Evolutionary conservation across 2,888 invertebrate genomes (phyloP).

Genomic region (Clepsis dumicolana): DNA sequence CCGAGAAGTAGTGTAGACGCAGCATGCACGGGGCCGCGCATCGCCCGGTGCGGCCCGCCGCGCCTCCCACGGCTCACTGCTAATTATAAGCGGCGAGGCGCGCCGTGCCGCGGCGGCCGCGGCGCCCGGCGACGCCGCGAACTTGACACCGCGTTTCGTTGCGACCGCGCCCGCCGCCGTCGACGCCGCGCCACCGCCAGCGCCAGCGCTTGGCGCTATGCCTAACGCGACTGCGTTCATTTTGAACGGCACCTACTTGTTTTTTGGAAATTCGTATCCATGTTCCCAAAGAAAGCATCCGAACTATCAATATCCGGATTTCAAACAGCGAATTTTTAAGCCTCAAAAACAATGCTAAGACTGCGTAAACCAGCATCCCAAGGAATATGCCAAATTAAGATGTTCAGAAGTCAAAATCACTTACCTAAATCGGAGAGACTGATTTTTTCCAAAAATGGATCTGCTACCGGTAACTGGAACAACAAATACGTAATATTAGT

Average conservation of each 20-base stretch:
- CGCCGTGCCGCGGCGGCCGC: slow-evolving; percentile 48
- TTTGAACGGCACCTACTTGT: slow-evolving; percentile 15
- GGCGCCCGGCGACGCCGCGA: slow-evolving; percentile 50
- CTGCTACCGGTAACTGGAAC: slow-evolving; percentile 95
- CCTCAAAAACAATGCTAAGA: too few relatives aligned
- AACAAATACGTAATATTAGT: slow-evolving; percentile 55
- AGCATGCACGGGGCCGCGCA: slow-evolving; percentile 88
- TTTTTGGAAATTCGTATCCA: neutral
- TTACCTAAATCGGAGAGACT: slow-evolving; percentile 78
- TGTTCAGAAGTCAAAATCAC: slow-evolving; percentile 47
- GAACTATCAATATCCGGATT: neutral
- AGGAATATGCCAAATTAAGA: neutral
- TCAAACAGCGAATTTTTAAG: too few relatives aligned
- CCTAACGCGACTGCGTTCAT: slow-evolving; percentile 40
- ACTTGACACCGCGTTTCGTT: slow-evolving; percentile 56
- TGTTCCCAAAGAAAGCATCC: neutral
- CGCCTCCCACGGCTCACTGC: slow-evolving; percentile 84
- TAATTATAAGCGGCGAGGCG: slow-evolving; percentile 73
- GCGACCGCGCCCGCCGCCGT: slow-evolving; percentile 52
- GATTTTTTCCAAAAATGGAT: slow-evolving; percentile 96
- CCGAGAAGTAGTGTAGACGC: slow-evolving; percentile 94
- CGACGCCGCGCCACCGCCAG: slow-evolving; percentile 39
- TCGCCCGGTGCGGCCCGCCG: slow-evolving; percentile 82
- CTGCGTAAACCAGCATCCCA: too few relatives aligned
- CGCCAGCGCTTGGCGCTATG: slow-evolving; percentile 45